Base-by-base conservation (phyloP, 2,888 invertebrate species). In the Disparrhopalites patrizii region DNA sequence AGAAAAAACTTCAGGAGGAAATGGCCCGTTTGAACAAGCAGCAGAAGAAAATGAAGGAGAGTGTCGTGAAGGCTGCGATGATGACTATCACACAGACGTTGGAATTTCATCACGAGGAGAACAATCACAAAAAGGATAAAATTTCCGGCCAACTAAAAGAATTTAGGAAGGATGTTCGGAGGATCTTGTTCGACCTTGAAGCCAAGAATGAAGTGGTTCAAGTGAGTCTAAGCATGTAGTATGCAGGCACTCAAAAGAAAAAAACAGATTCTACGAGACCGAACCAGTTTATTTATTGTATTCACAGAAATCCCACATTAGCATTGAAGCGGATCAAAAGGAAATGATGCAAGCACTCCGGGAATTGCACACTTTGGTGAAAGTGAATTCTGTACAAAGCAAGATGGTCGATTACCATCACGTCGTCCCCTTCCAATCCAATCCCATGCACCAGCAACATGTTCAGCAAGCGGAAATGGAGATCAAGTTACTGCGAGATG, bases 391-490 rank as follows among this genome's bases (percentile, higher is more conserved):
- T 36, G 23, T 47, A 10, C 28, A 54, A 54, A 4, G 18, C 27
- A 54, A 54, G 18, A 28, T 54, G n/a, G n/a, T n/a, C n/a, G n/a
- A n/a, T n/a, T n/a, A n/a, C n/a, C n/a, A n/a, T n/a, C n/a, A n/a
- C n/a, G n/a, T n/a, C n/a, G n/a, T n/a, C n/a, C n/a, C n/a, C n/a
- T n/a, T n/a, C n/a, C n/a, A n/a, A n/a, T n/a, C n/a, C n/a, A n/a
- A n/a, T n/a, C n/a, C n/a, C n/a, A n/a, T n/a, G n/a, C n/a, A n/a
- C n/a, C n/a, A n/a, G n/a, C 63, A 47, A 23, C 33, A 50, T 33
- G 43, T 43, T 18, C 65, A 60, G 8, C 72, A 72, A 60, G 67
- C 65, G 31, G 74, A 74, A 69, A 67, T 73, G 69, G 74, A 74
- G 38, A 64, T 70, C 38, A 72, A 69, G 56, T 36, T 74, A 47